phyloP scores from a whole-genome alignment of 2,113 vertebrate species.

The Bufo gargarizans region DNA sequence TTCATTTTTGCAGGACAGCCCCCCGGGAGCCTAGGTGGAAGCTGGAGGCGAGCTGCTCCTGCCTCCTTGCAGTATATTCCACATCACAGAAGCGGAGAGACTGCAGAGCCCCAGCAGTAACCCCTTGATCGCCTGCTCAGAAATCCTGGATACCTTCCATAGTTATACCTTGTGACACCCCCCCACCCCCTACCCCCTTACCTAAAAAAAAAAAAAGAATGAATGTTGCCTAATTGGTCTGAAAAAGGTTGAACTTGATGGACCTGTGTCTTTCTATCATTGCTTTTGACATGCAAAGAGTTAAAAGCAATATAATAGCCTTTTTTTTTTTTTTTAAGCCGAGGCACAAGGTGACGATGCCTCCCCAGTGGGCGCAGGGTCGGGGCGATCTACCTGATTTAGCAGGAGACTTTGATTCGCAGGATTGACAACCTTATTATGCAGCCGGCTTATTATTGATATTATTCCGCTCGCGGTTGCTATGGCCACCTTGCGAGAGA shows the following conservation, averaged over 20 bases:
- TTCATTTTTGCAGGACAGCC: conserved; percentile 83
- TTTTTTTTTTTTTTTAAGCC: neutral
- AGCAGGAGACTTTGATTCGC: conserved; percentile 88
- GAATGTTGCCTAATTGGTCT: too few relatives aligned
- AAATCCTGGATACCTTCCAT: neutral
- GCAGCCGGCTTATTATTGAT: conserved; percentile 99
- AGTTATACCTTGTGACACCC: too few relatives aligned
- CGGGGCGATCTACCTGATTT: conserved; percentile 82
- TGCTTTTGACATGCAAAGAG: neutral
- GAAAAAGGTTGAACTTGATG: too few relatives aligned
- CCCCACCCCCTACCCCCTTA: too few relatives aligned
- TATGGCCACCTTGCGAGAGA: conserved; percentile 99
- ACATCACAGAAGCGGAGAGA: conserved; percentile 63
- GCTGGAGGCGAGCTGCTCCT: conserved; percentile 74
- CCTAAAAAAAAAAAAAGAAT: too few relatives aligned
- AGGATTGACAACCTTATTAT: conserved; percentile 99
- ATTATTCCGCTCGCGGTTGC: conserved; percentile 98
- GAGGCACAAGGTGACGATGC: conserved; percentile 62
- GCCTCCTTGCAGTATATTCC: conserved; percentile 72
- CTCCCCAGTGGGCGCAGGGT: conserved; percentile 69
- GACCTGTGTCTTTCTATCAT: too few relatives aligned
- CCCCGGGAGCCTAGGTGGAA: conserved; percentile 78
- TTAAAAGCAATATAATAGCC: neutral
- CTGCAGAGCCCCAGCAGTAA: conserved; percentile 31
- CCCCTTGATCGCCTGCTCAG: neutral